Base-by-base conservation (phyloP, 2,113 vertebrate genomes). In the Cisticola juncidis region DNA sequence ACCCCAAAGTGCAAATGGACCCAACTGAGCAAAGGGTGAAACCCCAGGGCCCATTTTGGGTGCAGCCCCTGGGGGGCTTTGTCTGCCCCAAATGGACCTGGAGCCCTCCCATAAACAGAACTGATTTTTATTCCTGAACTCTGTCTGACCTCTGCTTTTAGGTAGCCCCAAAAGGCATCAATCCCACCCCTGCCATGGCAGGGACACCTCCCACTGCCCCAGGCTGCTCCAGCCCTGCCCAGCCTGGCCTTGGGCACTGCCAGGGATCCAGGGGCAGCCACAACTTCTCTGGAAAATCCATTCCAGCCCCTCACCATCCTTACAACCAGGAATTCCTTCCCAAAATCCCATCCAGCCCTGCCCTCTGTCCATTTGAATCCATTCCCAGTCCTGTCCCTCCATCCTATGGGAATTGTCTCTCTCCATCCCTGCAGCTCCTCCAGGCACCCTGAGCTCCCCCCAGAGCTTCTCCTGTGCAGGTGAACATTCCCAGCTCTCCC, bases 381-480 rank as follows among this genome's bases (percentile, higher is more conserved):
- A 21, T 42, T 78, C 74, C 47, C 60, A 14, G 24, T 35, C 11
- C 60, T 79, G 47, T 35, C 31, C 47, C 2, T 78, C 47, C 38
- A 38, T 38, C 38, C n/a, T n/a, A n/a, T n/a, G n/a, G n/a, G n/a
- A n/a, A n/a, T n/a, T n/a, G n/a, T 38, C 45, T 77, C 45, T 50
- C 45, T 57, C 72, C 45, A 38, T 1, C 1, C 36, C 57, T 77
- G 35, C 15, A 62, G 57, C 35, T 62, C 35, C 47, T 42, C 14
- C 74, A 78, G 57, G 6, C 35, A 5, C 45, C 0, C 1, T 24
- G 31, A 11, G 15, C 0, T 65, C 61, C 35, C 4, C 15, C 48
- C 61, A 65, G 22, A 79, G 1, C 38, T 79, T 65, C 60, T 79
- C 31, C 60, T 79, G 14, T 44, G 31, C 48, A 44, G 38, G 36